Evolutionary conservation across 2,113 vertebrate genomes (phyloP).

Genomic region (Callaeas wilsoni): DNA sequence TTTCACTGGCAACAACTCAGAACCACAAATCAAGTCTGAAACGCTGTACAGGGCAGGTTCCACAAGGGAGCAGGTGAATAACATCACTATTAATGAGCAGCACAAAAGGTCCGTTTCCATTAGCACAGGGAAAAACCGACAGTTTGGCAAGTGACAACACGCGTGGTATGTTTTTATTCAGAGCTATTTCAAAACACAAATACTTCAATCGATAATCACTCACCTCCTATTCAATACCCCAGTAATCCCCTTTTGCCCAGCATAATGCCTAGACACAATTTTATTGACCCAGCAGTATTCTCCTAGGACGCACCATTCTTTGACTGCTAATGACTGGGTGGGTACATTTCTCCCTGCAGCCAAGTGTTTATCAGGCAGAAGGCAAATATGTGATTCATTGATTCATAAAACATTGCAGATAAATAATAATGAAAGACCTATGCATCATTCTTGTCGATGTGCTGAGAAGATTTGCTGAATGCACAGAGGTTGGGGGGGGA

Average conservation of each 20-base stretch:
- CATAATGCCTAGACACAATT: conserved; percentile 34
- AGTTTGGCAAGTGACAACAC: neutral
- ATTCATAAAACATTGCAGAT: conserved; percentile 38
- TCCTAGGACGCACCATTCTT: conserved; percentile 19
- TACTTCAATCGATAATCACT: conserved; percentile 24
- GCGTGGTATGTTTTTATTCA: neutral
- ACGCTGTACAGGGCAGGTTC: neutral
- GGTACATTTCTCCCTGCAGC: conserved; percentile 6
- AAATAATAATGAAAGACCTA: conserved; percentile 46
- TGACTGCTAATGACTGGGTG: neutral
- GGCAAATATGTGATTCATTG: conserved; percentile 45
- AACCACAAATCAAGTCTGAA: neutral
- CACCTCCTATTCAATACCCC: conserved; percentile 32
- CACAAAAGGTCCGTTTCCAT: neutral
- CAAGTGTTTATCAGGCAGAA: conserved; percentile 44
- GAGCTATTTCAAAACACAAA: conserved; percentile 34
- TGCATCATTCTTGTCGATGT: conserved; percentile 14
- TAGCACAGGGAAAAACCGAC: neutral
- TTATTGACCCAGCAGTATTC: conserved; percentile 43
- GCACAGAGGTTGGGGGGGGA: neutral
- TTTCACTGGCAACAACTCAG: neutral
- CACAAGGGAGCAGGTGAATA: neutral
- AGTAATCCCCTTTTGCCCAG: conserved; percentile 44
- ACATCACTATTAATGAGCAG: neutral
- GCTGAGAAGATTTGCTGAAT: neutral